Base-by-base conservation (phyloP, 2,113 vertebrate genomes). In the Pantherophis guttatus region DNA sequence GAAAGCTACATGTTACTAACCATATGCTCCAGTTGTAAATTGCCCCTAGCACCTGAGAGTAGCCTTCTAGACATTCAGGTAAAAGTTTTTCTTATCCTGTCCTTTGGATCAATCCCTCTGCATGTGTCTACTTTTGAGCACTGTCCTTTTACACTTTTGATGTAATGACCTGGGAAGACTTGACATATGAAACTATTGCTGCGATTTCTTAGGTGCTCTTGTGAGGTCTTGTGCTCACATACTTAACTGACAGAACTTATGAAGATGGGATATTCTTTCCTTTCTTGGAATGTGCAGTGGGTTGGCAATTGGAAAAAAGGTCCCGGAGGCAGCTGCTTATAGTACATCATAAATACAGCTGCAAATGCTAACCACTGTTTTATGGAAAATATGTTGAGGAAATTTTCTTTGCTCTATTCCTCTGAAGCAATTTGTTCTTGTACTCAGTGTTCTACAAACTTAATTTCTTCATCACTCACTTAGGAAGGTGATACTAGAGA, bases 381-480 rank as follows among this genome's bases (percentile, higher is more conserved):
- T 89, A 75, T 62, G 91, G 91, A 55, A 87, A 93, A 24, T 65
- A 91, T 90, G 87, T 39, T 2, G 53, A 26, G 21, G 86, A 96
- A 90, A 86, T 48, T n/a, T 50, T 17, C 87, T 90, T 91, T 94
- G 33, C 48, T 62, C 94, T 93, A 9, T 52, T 65, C 19, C 55
- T 94, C 89, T 93, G 89, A 54, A 90, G 88, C 50, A 92, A 92
- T 88, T 92, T 94, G 48, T 94, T 90, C 75, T 58, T 86, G 87
- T 44, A 94, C 87, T 39, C 48, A 55, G n/a, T 92, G 57, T 94
- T 87, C 91, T 70, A 54, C 87, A 92, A 9, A 44, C 33, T 55
- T 58, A 88, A 44, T 48, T 88, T 88, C 92, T 91, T 92, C 23
- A 85, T 17, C 3, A 12, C 55, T 85, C 33, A 85, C 33, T 85